Evolutionary conservation across 2,113 vertebrate genomes (phyloP).

Genomic region (Thryonomys swinderianus): DNA sequence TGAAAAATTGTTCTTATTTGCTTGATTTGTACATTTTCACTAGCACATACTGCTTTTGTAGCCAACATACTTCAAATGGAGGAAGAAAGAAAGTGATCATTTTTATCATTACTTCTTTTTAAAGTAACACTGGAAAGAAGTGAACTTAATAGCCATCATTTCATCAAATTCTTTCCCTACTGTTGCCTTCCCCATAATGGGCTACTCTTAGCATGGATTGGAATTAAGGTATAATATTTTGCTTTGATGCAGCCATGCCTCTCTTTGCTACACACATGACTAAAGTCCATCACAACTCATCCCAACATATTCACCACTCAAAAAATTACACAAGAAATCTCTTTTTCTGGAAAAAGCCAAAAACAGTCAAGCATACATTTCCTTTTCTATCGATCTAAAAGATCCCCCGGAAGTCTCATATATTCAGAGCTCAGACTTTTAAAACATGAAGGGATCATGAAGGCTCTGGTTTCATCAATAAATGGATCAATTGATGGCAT

Average conservation of each 20-base stretch:
- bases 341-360: neutral
- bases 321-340: neutral
- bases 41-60: neutral
- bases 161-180: neutral
- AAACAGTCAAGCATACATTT: neutral
- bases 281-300: neutral
- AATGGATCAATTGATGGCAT: neutral
- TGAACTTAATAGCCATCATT: neutral
- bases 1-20: neutral
- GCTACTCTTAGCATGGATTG: neutral
- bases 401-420: neutral
- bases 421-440: neutral
- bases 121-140: neutral
- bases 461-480: neutral
- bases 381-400: neutral
- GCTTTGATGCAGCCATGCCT: neutral
- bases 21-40: neutral
- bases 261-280: neutral
- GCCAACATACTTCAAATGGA: neutral
- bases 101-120: slow-evolving; percentile 1
- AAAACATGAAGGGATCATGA: neutral
- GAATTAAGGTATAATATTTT: neutral
- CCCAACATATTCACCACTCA: neutral
- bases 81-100: neutral
- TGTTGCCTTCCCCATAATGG: neutral